Percentiles rank a stretch among this genome's conserved stretches.
phyloP scores from a whole-genome alignment of 2,113 vertebrate species.

The Notiomystis cincta region DNA sequence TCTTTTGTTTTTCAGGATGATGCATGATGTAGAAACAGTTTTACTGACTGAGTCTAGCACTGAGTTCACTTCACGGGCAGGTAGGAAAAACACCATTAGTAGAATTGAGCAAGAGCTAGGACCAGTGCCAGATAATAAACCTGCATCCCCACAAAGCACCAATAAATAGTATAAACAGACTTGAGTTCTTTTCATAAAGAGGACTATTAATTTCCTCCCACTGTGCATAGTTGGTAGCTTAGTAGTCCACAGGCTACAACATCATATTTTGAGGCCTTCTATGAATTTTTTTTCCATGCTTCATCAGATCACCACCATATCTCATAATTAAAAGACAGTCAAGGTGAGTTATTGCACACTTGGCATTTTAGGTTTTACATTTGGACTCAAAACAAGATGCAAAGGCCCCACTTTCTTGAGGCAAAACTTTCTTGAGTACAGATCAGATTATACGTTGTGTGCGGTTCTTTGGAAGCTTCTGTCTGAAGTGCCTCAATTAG shows the following conservation, averaged over 20 bases:
- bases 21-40: background rate
- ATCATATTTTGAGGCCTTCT: background rate
- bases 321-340: background rate
- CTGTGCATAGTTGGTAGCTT: background rate
- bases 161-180: background rate
- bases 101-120: background rate
- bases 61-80: background rate
- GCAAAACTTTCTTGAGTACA: background rate
- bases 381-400: background rate
- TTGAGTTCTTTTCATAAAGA: background rate
- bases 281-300: background rate
- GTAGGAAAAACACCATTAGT: constrained; percentile 3
- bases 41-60: background rate
- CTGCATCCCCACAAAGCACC: background rate
- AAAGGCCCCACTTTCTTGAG: background rate
- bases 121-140: constrained; percentile 20
- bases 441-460: background rate
- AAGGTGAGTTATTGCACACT: background rate
- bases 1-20: background rate
- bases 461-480: background rate
- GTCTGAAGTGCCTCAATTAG: background rate
- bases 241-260: background rate
- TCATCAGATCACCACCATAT: background rate
- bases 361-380: background rate
- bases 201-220: background rate